Evolutionary conservation across 2,888 invertebrate species (phyloP), one percentile per base, ranked within the genome.

Genomic region (Pimpla rufipes): DNA sequence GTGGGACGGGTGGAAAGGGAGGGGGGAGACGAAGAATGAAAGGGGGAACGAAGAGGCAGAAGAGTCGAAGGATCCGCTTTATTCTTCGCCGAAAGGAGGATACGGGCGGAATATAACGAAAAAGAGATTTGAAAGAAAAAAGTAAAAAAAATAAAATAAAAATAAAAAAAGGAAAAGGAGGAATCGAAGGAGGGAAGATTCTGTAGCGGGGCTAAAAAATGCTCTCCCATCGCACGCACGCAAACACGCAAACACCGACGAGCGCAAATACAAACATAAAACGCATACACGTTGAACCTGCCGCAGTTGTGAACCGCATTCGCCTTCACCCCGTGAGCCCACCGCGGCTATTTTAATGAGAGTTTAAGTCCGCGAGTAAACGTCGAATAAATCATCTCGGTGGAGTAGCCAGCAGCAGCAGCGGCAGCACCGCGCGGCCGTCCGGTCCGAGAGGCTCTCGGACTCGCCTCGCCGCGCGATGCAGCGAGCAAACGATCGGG

Each of bases 311-410:
- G 16, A 10, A 29, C 29, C 37, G 16, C 40, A 18, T n/a, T n/a
- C 55, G 52, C 66, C 57, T 62, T 55, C 78, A 40, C 23, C 40
- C 47, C 40, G 37, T 81, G 45, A 81, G 87, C 88, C 87, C 81
- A 88, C 87, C 89, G 77, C 74, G 90, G 88, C 90, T 90, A 91
- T 92, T 93, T 92, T 92, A 92, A 93, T 91, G 91, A 92, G 91
- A 90, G 90, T 90, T 90, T 91, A 90, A 92, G 91, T 90, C 91
- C 88, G 89, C 89, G 90, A 90, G 91, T 90, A 91, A 92, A 91
- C 89, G 91, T 91, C 92, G 90, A 91, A 92, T 93, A 92, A 92
- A 93, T 93, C 92, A 93, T 93, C 89, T 90, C 81, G 79, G 75
- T 81, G 76, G 79, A 71, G 75, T 71, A 79, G 83, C 75, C 75